Evolutionary conservation across 2,888 invertebrate genomes (phyloP).

Genomic region (Calameuta idolon): DNA sequence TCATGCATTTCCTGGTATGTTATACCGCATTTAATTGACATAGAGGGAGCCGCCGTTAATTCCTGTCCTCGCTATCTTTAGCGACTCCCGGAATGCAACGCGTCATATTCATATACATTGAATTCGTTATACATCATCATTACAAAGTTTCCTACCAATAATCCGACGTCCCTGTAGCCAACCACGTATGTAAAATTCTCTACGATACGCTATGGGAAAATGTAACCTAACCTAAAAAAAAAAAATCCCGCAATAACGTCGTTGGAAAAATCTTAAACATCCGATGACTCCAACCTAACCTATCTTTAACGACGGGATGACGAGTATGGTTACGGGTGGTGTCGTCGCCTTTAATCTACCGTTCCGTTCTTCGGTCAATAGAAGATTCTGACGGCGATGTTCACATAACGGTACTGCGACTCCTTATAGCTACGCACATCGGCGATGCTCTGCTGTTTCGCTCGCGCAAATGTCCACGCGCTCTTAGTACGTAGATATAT

Average conservation of each 20-base stretch:
- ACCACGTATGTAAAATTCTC: not conserved
- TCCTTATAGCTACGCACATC: slow-evolving; percentile 24
- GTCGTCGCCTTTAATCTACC: slow-evolving; percentile 32
- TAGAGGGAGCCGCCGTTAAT: slow-evolving; percentile 50
- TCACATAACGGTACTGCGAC: slow-evolving; percentile 47
- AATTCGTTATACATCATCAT: not conserved
- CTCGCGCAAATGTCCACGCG: slow-evolving; percentile 3
- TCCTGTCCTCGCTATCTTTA: slow-evolving; percentile 28
- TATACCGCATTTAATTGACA: slow-evolving; percentile 54
- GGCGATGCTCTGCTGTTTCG: slow-evolving; percentile 2
- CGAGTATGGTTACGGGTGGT: not conserved
- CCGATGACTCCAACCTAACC: not conserved
- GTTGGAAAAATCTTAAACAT: not conserved
- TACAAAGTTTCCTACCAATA: not conserved
- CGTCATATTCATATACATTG: not conserved
- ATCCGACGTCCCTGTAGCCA: not conserved
- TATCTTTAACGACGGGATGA: not conserved
- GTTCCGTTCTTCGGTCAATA: slow-evolving; percentile 51
- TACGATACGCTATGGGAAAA: not conserved
- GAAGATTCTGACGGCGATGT: slow-evolving; percentile 46
- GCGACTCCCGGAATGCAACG: not conserved
- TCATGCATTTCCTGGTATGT: slow-evolving; percentile 60
- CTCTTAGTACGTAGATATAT: not conserved
- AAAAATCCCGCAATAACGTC: not conserved
- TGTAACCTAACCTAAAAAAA: not conserved